Conservation (phyloP, 2,797 vertebrate species). For the Betta splendens region DNA sequence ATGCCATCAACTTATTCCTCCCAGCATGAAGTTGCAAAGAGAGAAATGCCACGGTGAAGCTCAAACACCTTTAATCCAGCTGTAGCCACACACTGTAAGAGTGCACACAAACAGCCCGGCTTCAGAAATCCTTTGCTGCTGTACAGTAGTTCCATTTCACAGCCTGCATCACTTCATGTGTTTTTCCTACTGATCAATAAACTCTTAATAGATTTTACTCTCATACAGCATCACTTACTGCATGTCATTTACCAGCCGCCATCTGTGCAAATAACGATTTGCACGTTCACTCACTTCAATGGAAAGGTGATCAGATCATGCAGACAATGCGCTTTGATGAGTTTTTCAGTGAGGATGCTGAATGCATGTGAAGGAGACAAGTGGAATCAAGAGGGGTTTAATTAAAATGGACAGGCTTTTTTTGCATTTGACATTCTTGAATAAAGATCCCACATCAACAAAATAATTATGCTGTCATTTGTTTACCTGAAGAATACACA, state of each 20-base stretch:
- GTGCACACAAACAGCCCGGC: not conserved
- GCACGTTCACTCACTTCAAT: not conserved
- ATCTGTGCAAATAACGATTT: constrained; percentile 1
- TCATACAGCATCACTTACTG: not conserved
- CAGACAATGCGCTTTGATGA: not conserved
- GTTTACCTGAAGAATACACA: constrained; percentile 23
- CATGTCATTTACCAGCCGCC: not conserved
- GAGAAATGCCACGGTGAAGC: constrained; percentile 22
- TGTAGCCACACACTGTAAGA: not conserved
- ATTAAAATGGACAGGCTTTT: not conserved
- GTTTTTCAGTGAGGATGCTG: not conserved
- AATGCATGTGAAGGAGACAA: not conserved
- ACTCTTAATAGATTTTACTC: not conserved
- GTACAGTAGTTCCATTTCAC: not conserved
- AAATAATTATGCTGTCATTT: too few species aligned
- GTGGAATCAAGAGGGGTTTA: not conserved
- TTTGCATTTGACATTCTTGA: constrained; percentile 4
- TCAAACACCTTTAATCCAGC: constrained; percentile 1
- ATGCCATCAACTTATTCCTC: constrained; percentile 33
- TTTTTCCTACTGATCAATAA: constrained; percentile 13
- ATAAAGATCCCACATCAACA: too few species aligned
- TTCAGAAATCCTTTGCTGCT: too few species aligned
- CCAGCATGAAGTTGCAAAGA: constrained; percentile 13
- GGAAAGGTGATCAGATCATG: not conserved
- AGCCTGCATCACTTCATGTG: not conserved